Percentiles rank a stretch among this genome's conserved stretches.
Conservation (phyloP, 2,888 invertebrate species). For the Conchocele bisecta region DNA sequence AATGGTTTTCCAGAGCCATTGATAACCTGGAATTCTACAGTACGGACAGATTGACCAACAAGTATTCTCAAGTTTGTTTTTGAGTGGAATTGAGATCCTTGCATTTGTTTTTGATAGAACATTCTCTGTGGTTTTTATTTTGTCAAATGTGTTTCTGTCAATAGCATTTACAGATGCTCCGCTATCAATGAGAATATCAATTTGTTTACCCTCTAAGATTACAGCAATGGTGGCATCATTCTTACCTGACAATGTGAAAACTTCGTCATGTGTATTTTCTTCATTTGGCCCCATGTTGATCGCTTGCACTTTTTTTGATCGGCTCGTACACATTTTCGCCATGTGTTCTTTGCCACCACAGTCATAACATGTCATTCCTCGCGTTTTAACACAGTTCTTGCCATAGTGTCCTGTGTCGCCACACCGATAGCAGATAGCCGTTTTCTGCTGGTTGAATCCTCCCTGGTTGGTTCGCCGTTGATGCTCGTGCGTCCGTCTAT, state of each 20-base stretch:
- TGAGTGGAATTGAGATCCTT: background rate
- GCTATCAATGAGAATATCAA: background rate
- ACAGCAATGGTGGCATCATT: slow-evolving; percentile 1
- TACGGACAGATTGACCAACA: background rate
- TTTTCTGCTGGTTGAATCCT: too few species aligned
- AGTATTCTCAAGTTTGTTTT: background rate
- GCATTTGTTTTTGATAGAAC: background rate
- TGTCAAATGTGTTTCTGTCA: background rate
- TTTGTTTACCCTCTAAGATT: background rate
- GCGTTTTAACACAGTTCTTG: background rate
- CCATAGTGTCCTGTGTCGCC: background rate
- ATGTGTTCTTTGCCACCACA: slow-evolving; percentile 1
- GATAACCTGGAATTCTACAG: background rate
- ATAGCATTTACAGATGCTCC: background rate
- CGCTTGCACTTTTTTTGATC: background rate
- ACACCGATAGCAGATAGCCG: background rate
- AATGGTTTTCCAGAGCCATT: background rate
- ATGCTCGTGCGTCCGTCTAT: too few species aligned
- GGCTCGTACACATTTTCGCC: background rate
- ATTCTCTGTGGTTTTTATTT: background rate
- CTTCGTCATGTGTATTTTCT: background rate
- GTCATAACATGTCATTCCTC: background rate
- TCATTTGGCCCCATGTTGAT: background rate
- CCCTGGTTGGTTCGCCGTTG: background rate
- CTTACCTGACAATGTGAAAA: background rate